Conservation (phyloP, 1,140 invertebrate genomes). For the Trichonephila clavipes region DNA sequence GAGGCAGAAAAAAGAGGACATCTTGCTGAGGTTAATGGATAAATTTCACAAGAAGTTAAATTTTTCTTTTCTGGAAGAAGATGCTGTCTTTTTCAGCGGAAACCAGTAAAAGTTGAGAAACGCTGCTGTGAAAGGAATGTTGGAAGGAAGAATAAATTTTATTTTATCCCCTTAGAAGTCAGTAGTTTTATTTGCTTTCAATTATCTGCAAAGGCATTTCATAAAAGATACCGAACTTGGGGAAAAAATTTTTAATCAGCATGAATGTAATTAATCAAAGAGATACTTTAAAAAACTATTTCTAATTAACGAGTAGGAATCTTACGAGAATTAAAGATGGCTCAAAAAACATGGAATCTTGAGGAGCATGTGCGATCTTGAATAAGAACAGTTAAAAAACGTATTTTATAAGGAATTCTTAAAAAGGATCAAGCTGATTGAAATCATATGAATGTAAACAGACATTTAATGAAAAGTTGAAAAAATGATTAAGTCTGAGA, state of each 20-base stretch:
- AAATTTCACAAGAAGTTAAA: slow-evolving; percentile 30
- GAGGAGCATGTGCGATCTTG: no score
- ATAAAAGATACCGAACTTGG: background rate
- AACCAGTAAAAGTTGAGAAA: background rate
- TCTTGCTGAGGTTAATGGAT: slow-evolving; percentile 50
- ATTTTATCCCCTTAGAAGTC: background rate
- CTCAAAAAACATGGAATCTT: no score
- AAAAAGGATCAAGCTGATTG: no score
- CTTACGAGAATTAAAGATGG: no score
- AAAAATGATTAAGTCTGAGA: no score
- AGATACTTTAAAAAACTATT: background rate
- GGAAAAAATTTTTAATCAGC: background rate
- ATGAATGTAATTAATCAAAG: background rate
- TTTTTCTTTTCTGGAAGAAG: background rate
- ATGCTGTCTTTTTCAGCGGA: background rate
- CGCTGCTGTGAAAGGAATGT: background rate
- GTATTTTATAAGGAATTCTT: no score
- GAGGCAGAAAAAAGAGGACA: slow-evolving; percentile 3
- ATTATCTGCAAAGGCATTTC: background rate
- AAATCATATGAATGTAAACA: no score
- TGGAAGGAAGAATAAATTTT: background rate
- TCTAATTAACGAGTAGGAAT: no score
- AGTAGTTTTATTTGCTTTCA: background rate
- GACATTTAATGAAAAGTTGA: no score
- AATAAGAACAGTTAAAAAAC: no score